Evolutionary conservation across 1,140 invertebrate species (phyloP), one percentile per base, ranked within the genome.

Genomic region (Euura lappo): DNA sequence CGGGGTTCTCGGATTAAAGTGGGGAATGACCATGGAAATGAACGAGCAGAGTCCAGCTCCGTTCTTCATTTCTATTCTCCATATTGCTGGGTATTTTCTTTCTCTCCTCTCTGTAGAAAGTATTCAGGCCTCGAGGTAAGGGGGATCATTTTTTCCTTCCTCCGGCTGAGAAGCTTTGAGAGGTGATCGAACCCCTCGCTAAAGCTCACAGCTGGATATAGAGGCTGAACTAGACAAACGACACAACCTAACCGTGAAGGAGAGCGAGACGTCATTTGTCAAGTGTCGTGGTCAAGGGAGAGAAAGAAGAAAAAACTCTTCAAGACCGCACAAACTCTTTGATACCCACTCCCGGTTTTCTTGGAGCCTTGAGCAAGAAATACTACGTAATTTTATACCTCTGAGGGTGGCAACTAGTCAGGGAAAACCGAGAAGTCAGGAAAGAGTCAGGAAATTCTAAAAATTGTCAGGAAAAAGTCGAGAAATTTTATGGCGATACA

Each of bases 41-140:
- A 42, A 6, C 51, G 72, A 75, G 69, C 68, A 51, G 70, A 72
- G 70, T 71, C 68, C 65, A 47, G 44, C 68, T 67, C 60, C 71
- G 73, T 68, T 71, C 75, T 43, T 60, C 71, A 13, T 64, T 65
- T 71, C 71, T 66, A 8, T 71, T 71, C 64, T 44, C n/a, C 45
- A 44, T 47, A 13, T 13, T 10, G 60, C 13, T 28, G 28, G 60
- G 8, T 10, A 64, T 10, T 64, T 10, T 10, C 13, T 13, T 64
- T 64, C 60, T 64, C 8, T 64, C 28, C 28, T 28, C 28, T 28
- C 28, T 28, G 28, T 28, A 28, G 28, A 28, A 28, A 28, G 28
- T 28, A 28, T 28, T 28, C 28, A 28, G 28, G 1, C 28, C 28
- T 28, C 28, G 28, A 28, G 28, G 28, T 28, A 1, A 28, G 28